phyloP scores from a whole-genome alignment of 2,797 vertebrate genomes.

The Odontamblyopus rebecca region DNA sequence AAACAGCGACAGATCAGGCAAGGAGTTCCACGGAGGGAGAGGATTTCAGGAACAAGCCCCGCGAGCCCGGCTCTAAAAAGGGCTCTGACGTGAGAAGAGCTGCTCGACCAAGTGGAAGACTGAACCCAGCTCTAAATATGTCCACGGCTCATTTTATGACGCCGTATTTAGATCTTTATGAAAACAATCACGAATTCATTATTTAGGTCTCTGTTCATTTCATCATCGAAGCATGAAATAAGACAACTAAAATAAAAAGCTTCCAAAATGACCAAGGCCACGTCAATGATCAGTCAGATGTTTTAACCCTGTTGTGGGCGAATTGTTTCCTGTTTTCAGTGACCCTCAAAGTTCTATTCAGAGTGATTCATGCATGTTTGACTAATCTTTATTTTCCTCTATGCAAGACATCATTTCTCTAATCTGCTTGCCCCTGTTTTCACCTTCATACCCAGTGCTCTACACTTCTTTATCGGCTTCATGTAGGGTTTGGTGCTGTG shows the following conservation, averaged over 20 bases:
- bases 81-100: background rate
- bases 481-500: too few species aligned
- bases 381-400: background rate
- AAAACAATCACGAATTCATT: too few species aligned
- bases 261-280: background rate
- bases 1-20: conserved; percentile 5
- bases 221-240: background rate
- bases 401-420: too few species aligned
- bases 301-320: too few species aligned
- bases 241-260: background rate
- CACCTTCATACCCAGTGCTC: too few species aligned
- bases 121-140: background rate
- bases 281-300: background rate
- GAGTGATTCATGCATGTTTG: too few species aligned
- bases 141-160: background rate
- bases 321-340: background rate
- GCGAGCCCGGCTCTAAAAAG: conserved; percentile 9
- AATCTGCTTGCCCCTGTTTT: too few species aligned
- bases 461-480: too few species aligned
- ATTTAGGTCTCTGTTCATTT: too few species aligned
- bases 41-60: conserved; percentile 36
- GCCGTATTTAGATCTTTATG: too few species aligned
- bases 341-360: background rate
- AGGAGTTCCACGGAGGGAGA: background rate
- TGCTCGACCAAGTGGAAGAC: background rate